Evolutionary conservation across 2,888 invertebrate genomes (phyloP), one percentile per base, ranked within the genome.

Genomic region (Ligdia adustata): DNA sequence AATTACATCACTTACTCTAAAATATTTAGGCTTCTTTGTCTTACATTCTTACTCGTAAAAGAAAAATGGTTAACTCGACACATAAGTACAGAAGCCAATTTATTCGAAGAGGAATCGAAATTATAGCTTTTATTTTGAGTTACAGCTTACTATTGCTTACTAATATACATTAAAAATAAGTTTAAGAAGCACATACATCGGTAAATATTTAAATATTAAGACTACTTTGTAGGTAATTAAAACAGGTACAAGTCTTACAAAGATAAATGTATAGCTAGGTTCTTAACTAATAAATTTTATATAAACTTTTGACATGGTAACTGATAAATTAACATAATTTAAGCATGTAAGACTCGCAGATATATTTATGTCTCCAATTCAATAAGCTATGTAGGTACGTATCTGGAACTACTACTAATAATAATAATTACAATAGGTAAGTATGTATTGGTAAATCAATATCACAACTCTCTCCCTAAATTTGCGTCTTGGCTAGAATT

Each of bases 51-150:
- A 35, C 20, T 34, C 15, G 3, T 26, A 18, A n/a, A 26, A 31
- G 7, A 35, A 27, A 26, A 31, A 26, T 24, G 29, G 24, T 24
- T 11, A 45, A 39, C 34, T 47, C 22, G 40, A 42, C 52, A 57
- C 34, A 31, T 58, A 60, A 57, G 60, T 60, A 60, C 59, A 47
- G 57, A 48, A 57, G 57, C 57, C 57, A 57, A 54, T 52, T 43
- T n/a, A 12, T 35, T 39, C 26, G 32, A 39, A 27, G 20, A 33
- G 9, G 4, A 11, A 16, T 38, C 9, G 26, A 44, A 27, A 33
- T n/a, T 6, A 35, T 14, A 38, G 33, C 18, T 38, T 32, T n/a
- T n/a, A n/a, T n/a, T n/a, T n/a, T 32, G 27, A 15, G 26, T 35
- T 24, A 9, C 14, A 24, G 9, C 13, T 35, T 22, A 22, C 7